Evolutionary conservation across 2,797 vertebrate genomes (phyloP), one percentile per base, ranked within the genome.

Genomic region (Naso thynnoides): DNA sequence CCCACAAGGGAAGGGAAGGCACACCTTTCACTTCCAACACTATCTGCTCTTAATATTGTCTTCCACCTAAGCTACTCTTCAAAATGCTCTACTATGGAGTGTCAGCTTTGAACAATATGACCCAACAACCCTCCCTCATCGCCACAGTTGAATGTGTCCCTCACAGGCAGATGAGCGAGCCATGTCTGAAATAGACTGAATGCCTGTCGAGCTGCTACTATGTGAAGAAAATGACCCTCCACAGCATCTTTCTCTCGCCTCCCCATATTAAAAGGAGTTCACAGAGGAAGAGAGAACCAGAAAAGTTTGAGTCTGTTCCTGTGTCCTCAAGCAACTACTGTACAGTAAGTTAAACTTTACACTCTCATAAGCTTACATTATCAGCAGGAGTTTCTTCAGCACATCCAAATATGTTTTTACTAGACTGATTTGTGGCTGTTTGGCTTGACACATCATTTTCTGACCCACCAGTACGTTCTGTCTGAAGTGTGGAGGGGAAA

Each of bases 281-380:
- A 52, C 53, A 59, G 33, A 45, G 16, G 26, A 72, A 9, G 15
- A 29, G 15, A 55, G 66, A 49, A 0, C 33, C 38, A 24, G 41
- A 73, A 67, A 79, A 16, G 42, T 82, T 80, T 68, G 27, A 70
- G 39, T 56, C 10, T 33, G 23, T 49, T 54, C 29, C 27, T 31
- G 61, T 71, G 19, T 64, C 76, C 57, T 38, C 21, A n/a, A 57
- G 66, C 33, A 57, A 39, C 38, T 26, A 19, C n/a, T 70, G 56
- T 56, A 39, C 59, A 54, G 52, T 67, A 33, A 53, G 47, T 66
- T 78, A n/a, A 78, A 70, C 49, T 48, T 55, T 21, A 50, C 14
- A 42, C 36, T 27, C 55, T 58, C 33, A 27, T 49, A 31, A 65
- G 10, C 21, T 67, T 59, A 10, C 10, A 55, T 8, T 66, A 47